These are phyloP conservation scores for Notolepis coatsorum DNA, from an alignment of 2,797 vertebrate genomes.

Conservation along the genomic window DNA sequence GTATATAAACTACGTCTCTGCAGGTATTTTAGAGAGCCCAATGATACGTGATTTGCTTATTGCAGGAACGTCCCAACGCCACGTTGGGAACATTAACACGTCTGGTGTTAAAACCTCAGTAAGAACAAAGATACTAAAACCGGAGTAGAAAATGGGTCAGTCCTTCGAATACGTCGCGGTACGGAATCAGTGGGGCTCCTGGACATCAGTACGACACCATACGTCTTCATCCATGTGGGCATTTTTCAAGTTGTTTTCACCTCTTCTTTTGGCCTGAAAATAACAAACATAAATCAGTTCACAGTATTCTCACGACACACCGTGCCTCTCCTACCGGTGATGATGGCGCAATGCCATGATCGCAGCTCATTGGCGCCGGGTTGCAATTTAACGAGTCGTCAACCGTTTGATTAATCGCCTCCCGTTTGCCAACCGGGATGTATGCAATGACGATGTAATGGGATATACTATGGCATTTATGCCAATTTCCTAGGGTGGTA, in stretches of 20 bases:
- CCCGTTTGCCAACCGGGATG: no score
- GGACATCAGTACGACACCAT: constrained; percentile 44
- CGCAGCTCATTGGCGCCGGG: no score
- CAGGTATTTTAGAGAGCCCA: constrained; percentile 8
- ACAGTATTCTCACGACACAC: no score
- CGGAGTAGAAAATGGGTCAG: constrained; percentile 75
- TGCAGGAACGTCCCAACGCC: neutral
- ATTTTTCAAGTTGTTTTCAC: constrained; percentile 78
- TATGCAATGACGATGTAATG: no score
- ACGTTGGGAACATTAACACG: constrained; percentile 23
- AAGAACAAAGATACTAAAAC: constrained; percentile 71
- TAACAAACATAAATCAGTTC: no score
- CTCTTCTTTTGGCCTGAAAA: constrained; percentile 84
- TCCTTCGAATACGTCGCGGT: constrained; percentile 49
- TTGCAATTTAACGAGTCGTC: no score
- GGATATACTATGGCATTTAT: no score
- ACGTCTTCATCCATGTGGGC: neutral
- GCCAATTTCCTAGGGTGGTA: no score
- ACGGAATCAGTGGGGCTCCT: constrained; percentile 38
- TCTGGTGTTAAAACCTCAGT: neutral
- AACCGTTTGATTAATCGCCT: no score
- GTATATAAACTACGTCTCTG: constrained; percentile 30
- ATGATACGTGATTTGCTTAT: neutral
- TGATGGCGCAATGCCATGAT: no score
- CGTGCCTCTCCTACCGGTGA: no score